These are phyloP conservation scores for Melopsittacus undulatus DNA, from an alignment of 2,797 vertebrate genomes.

Conservation along the genomic window DNA sequence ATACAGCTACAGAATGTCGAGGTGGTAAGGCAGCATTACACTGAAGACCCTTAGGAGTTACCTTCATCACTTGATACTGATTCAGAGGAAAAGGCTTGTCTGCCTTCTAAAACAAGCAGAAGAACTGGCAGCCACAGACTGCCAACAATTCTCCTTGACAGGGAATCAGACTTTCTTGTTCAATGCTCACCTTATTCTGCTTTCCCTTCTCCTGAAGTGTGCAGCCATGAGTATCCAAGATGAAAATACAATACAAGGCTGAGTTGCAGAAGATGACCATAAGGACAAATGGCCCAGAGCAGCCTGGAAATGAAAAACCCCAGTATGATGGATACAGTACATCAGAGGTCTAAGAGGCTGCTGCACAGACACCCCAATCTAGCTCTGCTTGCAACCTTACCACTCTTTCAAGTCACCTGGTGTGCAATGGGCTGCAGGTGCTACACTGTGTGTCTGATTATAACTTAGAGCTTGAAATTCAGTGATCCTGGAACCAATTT, in stretches of 20 bases:
- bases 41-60: not conserved
- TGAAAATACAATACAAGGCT: not conserved
- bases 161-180: not conserved
- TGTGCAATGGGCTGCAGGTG: fast-evolving
- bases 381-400: not conserved
- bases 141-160: too few species aligned
- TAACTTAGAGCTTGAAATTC: not conserved
- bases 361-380: not conserved
- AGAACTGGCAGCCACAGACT: not conserved
- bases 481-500: not conserved
- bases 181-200: not conserved
- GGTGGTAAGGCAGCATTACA: not conserved
- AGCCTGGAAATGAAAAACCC: not conserved
- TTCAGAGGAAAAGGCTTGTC: not conserved
- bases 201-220: not conserved
- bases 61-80: not conserved
- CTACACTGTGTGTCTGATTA: too few species aligned
- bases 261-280: not conserved
- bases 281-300: not conserved
- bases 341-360: not conserved
- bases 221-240: too few species aligned
- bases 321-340: too few species aligned
- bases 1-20: not conserved
- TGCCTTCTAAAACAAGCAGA: not conserved
- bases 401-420: not conserved